Percentiles rank a stretch among this genome's conserved stretches.
Evolutionary conservation across 1,140 invertebrate species (phyloP).

Genomic region (Panulirus ornatus): DNA sequence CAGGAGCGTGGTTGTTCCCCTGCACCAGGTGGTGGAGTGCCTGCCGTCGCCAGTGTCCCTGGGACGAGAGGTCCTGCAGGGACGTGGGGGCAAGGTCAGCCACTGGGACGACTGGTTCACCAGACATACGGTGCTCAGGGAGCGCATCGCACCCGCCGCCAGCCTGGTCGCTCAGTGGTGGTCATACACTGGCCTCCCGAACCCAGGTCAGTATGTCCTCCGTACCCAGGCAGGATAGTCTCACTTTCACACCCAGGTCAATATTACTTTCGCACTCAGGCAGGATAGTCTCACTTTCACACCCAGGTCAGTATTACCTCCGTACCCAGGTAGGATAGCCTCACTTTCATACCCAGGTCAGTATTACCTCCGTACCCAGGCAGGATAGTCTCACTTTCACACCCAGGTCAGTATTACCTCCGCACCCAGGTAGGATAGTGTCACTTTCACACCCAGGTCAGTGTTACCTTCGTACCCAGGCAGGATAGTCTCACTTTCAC

Average conservation of each 20-base stretch:
- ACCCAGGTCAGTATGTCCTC: slow-evolving; percentile 67
- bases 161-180: slow-evolving; percentile 56
- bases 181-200: slow-evolving; percentile 47
- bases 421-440: too few species aligned
- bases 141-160: background rate
- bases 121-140: slow-evolving; percentile 48
- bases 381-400: background rate
- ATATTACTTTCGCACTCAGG: too few species aligned
- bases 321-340: too few species aligned
- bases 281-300: background rate
- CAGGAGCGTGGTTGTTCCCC: too few species aligned
- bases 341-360: background rate
- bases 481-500: background rate
- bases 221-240: too few species aligned
- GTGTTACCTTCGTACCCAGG: background rate
- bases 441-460: background rate
- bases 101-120: slow-evolving; percentile 68
- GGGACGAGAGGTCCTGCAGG: slow-evolving; percentile 55
- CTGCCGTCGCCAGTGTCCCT: slow-evolving; percentile 53
- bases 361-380: background rate
- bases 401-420: background rate
- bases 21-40: slow-evolving; percentile 66
- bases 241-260: slow-evolving; percentile 3
- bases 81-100: slow-evolving; percentile 38
- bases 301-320: background rate